Base-by-base conservation (phyloP, 2,888 invertebrate genomes). In the Craniophora ligustri region DNA sequence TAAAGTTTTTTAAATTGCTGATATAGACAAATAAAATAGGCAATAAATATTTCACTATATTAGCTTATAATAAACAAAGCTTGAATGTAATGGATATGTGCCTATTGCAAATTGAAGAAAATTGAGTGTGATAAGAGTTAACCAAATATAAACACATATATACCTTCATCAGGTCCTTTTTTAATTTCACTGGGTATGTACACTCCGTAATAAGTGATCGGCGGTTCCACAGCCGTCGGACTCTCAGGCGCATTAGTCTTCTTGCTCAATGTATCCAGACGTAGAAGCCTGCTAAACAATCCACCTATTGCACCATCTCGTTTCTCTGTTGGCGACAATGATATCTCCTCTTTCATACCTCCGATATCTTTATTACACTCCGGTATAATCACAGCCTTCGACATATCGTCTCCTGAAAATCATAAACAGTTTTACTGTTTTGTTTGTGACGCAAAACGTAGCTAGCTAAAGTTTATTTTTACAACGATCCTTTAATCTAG, bases 141-240 rank as follows among this genome's bases (percentile, higher is more conserved):
- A 10, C 1, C 2, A 10, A 13, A 41, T 8, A n/a, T 32, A 39
- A 28, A 11, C 15, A 30, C 11, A 31, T 41, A 56, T 10, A 67
- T 55, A 69, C 93, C 92, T 92, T 93, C 93, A 81, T 94, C 93
- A 2, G 91, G 89, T 30, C 91, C 93, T 74, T 92, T 91, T 58
- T 93, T 93, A 18, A 92, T 86, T 83, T 94, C 94, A 68, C 92
- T 93, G n/a, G 94, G 93, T 75, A 94, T 93, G 61, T 92, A 94
- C n/a, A 94, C 94, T 65, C 92, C 94, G 73, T 92, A 94, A 61
- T 89, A 94, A 0, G 83, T 90, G 3, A 76, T 76, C 1, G 85
- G 81, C 2, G 92, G 87, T 36, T 90, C 90, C 11, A 76, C 66
- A 8, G 73, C 62, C 26, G 84, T 82, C 3, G 91, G 88, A 39